Percentiles rank a stretch among this genome's conserved stretches.
Evolutionary conservation across 37 sponge, comb jelly and placozoan genomes (phyloP).

Genomic region (Lycopodina hypogea): DNA sequence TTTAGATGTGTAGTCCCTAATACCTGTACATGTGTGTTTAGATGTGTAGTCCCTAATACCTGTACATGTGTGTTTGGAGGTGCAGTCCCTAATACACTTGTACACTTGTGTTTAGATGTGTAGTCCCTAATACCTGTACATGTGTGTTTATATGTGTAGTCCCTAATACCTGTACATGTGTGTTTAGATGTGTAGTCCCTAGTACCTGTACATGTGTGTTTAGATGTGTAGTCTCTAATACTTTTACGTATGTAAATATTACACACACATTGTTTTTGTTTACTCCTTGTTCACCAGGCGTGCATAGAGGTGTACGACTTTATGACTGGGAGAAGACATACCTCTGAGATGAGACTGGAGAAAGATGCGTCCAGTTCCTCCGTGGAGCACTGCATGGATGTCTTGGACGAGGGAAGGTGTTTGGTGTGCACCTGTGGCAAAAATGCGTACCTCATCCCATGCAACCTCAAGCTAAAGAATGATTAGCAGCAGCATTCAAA

Average conservation of each 20-base stretch:
- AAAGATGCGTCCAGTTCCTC: background rate
- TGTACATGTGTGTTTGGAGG: slow-evolving; percentile 42
- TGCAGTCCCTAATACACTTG: background rate
- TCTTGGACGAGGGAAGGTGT: slow-evolving; percentile 17
- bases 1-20: too few species aligned
- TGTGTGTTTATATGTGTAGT: background rate
- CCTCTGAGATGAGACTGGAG: slow-evolving; percentile 15
- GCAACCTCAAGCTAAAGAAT: slow-evolving; percentile 45
- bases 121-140: too few species aligned
- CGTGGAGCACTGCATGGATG: slow-evolving; percentile 19
- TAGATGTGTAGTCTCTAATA: too few species aligned
- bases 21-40: too few species aligned
- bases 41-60: too few species aligned
- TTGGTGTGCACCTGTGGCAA: slow-evolving; percentile 51
- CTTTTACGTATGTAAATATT: background rate
- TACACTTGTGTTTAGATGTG: too few species aligned
- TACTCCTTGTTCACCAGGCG: slow-evolving; percentile 9
- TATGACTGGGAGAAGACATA: slow-evolving; percentile 17
- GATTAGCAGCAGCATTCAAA: slow-evolving; percentile 24
- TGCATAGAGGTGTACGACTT: slow-evolving; percentile 29
- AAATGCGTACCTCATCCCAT: slow-evolving; percentile 47
- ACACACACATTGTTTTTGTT: background rate
- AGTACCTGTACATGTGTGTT: too few species aligned
- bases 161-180: too few species aligned
- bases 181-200: too few species aligned